phyloP scores from a whole-genome alignment of 2,888 invertebrate genomes.

The Epicampocera succincta region DNA sequence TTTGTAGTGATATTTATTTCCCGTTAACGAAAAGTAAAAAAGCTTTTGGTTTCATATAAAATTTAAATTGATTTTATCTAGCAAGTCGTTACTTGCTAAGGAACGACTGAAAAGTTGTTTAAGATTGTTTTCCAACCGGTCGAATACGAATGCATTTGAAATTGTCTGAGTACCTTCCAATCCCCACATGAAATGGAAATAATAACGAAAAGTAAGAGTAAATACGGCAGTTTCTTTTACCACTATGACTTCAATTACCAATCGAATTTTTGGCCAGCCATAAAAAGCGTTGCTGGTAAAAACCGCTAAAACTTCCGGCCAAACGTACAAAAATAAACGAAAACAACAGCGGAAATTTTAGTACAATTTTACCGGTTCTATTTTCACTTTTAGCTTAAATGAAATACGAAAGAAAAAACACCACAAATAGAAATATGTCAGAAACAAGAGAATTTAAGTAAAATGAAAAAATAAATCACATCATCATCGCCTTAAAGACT shows the following conservation, averaged over 20 bases:
- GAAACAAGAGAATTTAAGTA: neutral
- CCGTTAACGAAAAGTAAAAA: too few relatives aligned
- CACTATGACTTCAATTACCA: slow-evolving; percentile 5
- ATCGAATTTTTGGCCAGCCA: slow-evolving; percentile 38
- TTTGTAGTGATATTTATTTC: too few relatives aligned
- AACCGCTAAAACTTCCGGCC: slow-evolving; percentile 53
- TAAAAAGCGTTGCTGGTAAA: slow-evolving; percentile 43
- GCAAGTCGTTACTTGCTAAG: too few relatives aligned
- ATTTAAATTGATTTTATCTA: too few relatives aligned
- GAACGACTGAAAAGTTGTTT: too few relatives aligned
- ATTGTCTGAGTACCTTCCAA: neutral
- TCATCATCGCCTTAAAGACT: too few relatives aligned
- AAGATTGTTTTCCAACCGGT: neutral
- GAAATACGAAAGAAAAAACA: neutral
- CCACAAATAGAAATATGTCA: neutral
- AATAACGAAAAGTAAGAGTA: slow-evolving; percentile 25
- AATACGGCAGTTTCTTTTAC: neutral
- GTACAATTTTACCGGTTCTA: slow-evolving; percentile 41
- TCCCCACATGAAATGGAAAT: slow-evolving; percentile 7
- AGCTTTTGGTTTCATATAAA: too few relatives aligned
- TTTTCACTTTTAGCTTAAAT: slow-evolving; percentile 46
- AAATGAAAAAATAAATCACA: neutral
- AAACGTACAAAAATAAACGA: neutral
- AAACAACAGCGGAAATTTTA: slow-evolving; percentile 47
- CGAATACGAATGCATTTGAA: neutral